Evolutionary conservation across 2,113 vertebrate genomes (phyloP), one percentile per base, ranked within the genome.

Genomic region (Varanus salvator): DNA sequence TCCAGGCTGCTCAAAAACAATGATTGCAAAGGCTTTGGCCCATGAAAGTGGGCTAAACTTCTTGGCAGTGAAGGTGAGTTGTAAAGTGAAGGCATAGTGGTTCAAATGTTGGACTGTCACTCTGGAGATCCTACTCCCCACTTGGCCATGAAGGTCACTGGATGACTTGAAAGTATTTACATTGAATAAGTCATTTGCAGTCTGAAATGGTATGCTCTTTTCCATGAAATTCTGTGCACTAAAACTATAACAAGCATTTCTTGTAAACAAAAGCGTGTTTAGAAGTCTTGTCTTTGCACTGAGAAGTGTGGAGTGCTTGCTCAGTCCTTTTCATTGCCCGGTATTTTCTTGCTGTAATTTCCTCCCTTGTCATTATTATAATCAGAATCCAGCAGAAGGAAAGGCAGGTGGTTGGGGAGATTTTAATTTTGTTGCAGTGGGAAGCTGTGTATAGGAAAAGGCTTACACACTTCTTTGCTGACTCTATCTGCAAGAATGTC

Each of bases 1-100:
- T 11, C 99, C 99, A 0, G 99, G 99, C n/a, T 99, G 99, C 96
- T 99, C 98, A 54, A 99, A 99, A 96, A 99, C 99, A 86, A 98
- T 99, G 98, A 98, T 99, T 57, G 99, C 99, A 57, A 99, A 99
- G 95, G 99, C 99, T 38, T 94, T 99, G 93, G 99, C 99, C 85
- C 98, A 97, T 90, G 99, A 99, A 95, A 99, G 99, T 75, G 98
- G 98, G 1, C 98, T 99, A 93, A 99, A 99, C 96, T 99, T 99
- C 91, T 95, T 99, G 68, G 98, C 98, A 81, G 95, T 99, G 82
- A 99, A 99, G 98, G 99, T 99, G 95, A 87, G 89, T 15, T 9
- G 50, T 27, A 52, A 44, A 44, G 38, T 78, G 85, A 69, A 34
- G 57, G 27, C 17, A 83, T 21, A 64, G 11, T 64, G 60, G 60